Evolutionary conservation across 2,113 vertebrate species (phyloP).

Genomic region (Salminus brasiliensis): DNA sequence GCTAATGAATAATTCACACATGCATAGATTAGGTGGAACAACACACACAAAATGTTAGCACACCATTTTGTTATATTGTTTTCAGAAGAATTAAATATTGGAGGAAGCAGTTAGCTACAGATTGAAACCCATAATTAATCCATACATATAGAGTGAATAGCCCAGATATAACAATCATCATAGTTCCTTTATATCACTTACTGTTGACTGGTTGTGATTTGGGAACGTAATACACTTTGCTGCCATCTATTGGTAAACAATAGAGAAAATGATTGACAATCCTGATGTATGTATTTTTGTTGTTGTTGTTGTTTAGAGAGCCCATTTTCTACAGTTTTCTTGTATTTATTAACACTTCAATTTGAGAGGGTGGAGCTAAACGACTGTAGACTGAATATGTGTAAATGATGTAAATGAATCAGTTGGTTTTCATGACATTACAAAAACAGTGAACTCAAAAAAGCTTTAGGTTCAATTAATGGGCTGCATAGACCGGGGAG

Average conservation of each 20-base stretch:
- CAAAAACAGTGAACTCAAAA: too few species aligned
- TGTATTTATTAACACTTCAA: too few species aligned
- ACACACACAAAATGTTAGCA: neutral
- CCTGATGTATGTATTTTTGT: neutral
- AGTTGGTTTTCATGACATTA: too few species aligned
- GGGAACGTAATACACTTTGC: constrained; percentile 21
- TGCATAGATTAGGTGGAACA: neutral
- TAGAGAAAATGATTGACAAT: neutral
- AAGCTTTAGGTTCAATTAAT: too few species aligned
- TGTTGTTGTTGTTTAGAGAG: too few species aligned
- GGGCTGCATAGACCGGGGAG: too few species aligned
- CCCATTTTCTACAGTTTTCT: neutral
- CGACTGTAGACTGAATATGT: too few species aligned
- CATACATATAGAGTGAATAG: neutral
- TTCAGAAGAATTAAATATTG: too few species aligned
- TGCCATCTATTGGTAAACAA: constrained; percentile 41
- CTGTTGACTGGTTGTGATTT: neutral
- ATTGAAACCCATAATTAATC: neutral
- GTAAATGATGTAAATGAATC: too few species aligned
- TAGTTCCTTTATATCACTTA: neutral
- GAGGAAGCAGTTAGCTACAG: neutral
- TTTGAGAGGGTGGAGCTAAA: too few species aligned
- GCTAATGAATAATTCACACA: neutral
- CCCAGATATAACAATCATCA: neutral
- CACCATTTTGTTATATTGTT: neutral